A percentile compares a stretch with the other conserved stretches of the same genome.
Conservation (phyloP, 2,888 invertebrate species). For the Silvanus unidentatus region DNA sequence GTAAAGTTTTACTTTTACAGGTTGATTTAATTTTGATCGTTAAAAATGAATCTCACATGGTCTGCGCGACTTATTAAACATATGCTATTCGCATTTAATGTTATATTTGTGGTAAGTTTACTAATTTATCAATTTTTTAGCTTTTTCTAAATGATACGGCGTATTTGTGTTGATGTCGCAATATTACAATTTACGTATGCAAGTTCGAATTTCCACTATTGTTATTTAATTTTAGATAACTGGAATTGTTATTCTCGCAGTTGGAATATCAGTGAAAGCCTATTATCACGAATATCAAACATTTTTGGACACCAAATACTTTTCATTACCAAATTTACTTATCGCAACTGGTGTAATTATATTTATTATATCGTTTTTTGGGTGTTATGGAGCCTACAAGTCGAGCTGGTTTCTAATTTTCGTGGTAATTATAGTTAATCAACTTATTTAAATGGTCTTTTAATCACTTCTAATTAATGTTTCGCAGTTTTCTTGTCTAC, state of each 20-base stretch:
- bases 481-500: slow-evolving; percentile 64
- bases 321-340: slow-evolving; percentile 78
- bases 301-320: slow-evolving; percentile 74
- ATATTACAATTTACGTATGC: neutral
- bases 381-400: slow-evolving; percentile 91
- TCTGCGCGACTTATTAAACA: slow-evolving; percentile 54
- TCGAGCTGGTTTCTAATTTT: slow-evolving; percentile 92
- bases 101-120: slow-evolving; percentile 78
- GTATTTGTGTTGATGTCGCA: neutral
- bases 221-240: slow-evolving; percentile 67
- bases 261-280: slow-evolving; percentile 72
- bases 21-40: too few species aligned
- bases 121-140: neutral
- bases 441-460: slow-evolving; percentile 3
- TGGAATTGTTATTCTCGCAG: slow-evolving; percentile 75
- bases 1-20: too few species aligned
- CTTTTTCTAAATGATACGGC: too few species aligned
- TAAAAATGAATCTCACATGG: slow-evolving; percentile 3
- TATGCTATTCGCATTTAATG: slow-evolving; percentile 78
- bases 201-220: neutral
- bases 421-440: slow-evolving; percentile 52
- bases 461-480: too few species aligned
- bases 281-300: slow-evolving; percentile 70
- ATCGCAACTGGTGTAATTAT: slow-evolving; percentile 86
- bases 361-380: slow-evolving; percentile 89